Conservation (phyloP, 2,797 vertebrate genomes). For the Emydoidea blandingii region DNA sequence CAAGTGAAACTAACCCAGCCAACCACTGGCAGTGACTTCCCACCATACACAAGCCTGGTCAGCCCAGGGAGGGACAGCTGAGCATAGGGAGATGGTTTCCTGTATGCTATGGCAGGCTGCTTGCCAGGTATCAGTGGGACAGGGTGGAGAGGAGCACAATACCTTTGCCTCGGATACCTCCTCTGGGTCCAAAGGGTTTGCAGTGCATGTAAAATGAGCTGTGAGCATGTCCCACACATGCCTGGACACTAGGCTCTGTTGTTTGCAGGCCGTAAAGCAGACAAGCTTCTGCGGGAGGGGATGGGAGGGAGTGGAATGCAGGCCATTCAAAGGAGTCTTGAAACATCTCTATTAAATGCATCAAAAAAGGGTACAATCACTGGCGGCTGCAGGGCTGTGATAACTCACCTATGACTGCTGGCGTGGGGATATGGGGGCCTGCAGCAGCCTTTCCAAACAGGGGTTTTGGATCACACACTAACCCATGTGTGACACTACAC, state of each 20-base stretch:
- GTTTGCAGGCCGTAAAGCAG: neutral
- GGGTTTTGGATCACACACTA: neutral
- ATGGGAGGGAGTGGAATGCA: neutral
- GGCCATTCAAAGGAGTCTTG: neutral
- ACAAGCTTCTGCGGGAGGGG: rapidly evolving
- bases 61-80: neutral
- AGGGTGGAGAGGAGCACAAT: neutral
- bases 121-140: neutral
- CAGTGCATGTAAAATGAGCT: neutral
- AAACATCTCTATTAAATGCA: neutral
- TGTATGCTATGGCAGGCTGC: neutral
- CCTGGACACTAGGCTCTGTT: neutral
- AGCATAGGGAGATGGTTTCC: neutral
- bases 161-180: neutral
- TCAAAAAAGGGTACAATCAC: neutral
- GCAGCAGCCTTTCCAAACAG: neutral
- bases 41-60: neutral
- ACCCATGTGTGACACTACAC: no score
- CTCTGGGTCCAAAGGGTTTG: neutral
- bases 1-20: neutral
- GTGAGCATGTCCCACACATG: neutral
- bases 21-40: neutral
- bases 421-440: neutral
- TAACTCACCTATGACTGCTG: no score
- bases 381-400: no score